Evolutionary conservation across 1,140 invertebrate genomes (phyloP).

Genomic region (Ooceraea biroi): DNA sequence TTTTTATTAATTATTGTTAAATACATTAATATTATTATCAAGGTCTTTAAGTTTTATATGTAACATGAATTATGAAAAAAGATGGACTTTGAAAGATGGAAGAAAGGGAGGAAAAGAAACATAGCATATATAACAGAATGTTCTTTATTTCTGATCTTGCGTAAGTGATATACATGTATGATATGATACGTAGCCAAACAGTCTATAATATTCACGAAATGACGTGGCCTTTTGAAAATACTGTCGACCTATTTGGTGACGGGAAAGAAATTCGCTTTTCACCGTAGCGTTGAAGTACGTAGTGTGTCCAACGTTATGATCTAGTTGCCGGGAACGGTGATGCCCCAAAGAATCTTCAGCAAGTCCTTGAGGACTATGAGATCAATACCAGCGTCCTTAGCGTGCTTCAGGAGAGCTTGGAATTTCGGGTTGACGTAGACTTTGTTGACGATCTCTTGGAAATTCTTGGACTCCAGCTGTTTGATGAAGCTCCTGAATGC

Average conservation of each 20-base stretch:
- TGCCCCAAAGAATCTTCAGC: slow-evolving; percentile 25
- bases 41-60: no score
- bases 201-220: background rate
- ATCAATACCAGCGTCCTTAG: background rate
- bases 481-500: slow-evolving; percentile 34
- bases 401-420: background rate
- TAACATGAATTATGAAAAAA: no score
- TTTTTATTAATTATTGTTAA: no score
- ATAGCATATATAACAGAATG: background rate
- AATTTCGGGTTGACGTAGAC: slow-evolving; percentile 16
- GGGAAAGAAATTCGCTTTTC: background rate
- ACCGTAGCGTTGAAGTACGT: background rate
- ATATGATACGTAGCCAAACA: background rate
- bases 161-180: slow-evolving; percentile 5
- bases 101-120: background rate
- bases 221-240: slow-evolving; percentile 11
- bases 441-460: slow-evolving; percentile 57
- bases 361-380: background rate
- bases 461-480: slow-evolving; percentile 16
- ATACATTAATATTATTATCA: no score
- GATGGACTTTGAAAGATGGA: no score
- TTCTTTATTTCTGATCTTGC: slow-evolving; percentile 1
- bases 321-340: slow-evolving; percentile 2
- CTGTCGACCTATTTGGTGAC: background rate
- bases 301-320: background rate